Base-by-base conservation (phyloP, 2,888 invertebrate species). In the Beris chalybata region DNA sequence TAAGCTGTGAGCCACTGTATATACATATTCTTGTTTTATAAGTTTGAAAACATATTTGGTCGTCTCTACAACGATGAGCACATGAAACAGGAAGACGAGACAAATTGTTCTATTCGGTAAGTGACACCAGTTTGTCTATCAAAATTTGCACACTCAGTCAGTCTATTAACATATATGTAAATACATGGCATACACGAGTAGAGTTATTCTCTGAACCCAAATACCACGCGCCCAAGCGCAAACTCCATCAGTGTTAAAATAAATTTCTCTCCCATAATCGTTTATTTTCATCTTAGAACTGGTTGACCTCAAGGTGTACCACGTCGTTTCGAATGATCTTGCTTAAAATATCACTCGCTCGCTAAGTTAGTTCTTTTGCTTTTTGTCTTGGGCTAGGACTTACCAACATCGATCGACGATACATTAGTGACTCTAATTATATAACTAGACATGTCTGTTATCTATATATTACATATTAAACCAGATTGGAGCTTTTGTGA, bases 191-290 rank as follows among this genome's bases (percentile, higher is more conserved):
- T 52, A 50, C 52, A 61, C 22, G 61, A 52, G 61, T 61, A 61
- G 38, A 61, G 50, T 61, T 50, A 61, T 38, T 50, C 65, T 52
- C 65, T 52, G 66, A 68, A 68, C 68, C 68, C 64, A 66, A 68
- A 68, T 66, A 66, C 66, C 66, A 64, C 64, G 47, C 52, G 64
- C 12, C 64, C 53, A 66, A 68, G 66, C 69, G 69, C 69, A 22
- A 22, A 22, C 22, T 2, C 22, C 22, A 3, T 22, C 66, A 69
- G 69, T 64, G 64, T 69, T 64, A 69, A 66, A 69, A 66, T 69
- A 69, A 66, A 66, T 69, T 66, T 64, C 66, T 47, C 31, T 4
- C 64, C 12, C n/a, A 54, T 45, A 64, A 64, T 64, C 64, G 64
- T 69, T 64, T 66, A 68, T 69, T 66, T 66, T 64, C 59, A 57